These are phyloP conservation scores for Haemorhous mexicanus DNA, from an alignment of 2,113 vertebrate genomes.

Conservation along the genomic window DNA sequence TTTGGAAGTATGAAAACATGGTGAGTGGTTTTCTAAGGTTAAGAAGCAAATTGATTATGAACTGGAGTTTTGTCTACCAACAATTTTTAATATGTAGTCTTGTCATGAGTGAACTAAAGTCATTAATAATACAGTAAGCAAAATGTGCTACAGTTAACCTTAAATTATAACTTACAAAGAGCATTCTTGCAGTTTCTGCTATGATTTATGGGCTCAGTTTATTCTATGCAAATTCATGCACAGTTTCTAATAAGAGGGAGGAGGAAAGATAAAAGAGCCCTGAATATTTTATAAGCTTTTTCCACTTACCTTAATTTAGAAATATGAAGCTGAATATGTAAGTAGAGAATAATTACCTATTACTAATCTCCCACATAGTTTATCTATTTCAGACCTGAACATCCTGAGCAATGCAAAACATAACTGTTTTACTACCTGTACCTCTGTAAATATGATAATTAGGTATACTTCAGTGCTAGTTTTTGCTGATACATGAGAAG, in stretches of 20 bases:
- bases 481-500: conserved; percentile 82
- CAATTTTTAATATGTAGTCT: conserved; percentile 81
- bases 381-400: conserved; percentile 79
- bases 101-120: conserved; percentile 79
- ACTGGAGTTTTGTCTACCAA: conserved; percentile 77
- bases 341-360: conserved; percentile 87
- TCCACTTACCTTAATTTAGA: conserved; percentile 88
- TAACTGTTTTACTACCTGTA: conserved; percentile 78
- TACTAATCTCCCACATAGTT: conserved; percentile 84
- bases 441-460: conserved; percentile 83
- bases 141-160: conserved; percentile 84
- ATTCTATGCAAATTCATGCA: conserved; percentile 87
- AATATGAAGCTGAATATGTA: conserved; percentile 86
- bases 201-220: conserved; percentile 86
- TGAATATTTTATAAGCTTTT: conserved; percentile 88
- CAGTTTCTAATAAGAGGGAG: conserved; percentile 85
- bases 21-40: conserved; percentile 63
- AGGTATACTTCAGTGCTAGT: conserved; percentile 73
- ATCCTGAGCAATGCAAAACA: conserved; percentile 78
- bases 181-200: conserved; percentile 78
- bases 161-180: conserved; percentile 87
- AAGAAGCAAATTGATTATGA: conserved; percentile 77
- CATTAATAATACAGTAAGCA: conserved; percentile 85
- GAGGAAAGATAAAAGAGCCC: conserved; percentile 82
- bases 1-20: conserved; percentile 34